phyloP scores from a whole-genome alignment of 2,888 invertebrate genomes.

The Quadriops clusia region DNA sequence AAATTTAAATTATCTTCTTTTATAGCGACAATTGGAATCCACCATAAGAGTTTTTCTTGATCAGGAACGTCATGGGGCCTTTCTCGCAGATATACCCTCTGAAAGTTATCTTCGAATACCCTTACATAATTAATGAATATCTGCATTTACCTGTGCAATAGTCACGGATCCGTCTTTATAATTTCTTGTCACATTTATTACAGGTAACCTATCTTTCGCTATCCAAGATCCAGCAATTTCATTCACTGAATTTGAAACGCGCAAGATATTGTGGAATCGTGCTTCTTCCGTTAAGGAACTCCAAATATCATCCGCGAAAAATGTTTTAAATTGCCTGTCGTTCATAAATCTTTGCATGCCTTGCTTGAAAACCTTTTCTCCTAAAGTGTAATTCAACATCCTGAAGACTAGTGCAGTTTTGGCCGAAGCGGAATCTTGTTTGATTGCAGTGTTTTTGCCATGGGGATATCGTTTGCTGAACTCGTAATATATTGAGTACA shows the following conservation, averaged over 20 bases:
- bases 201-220: conserved; percentile 64
- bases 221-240: conserved; percentile 75
- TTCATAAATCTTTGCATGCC: conserved; percentile 60
- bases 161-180: conserved; percentile 50
- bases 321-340: conserved; percentile 58
- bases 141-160: conserved; percentile 47
- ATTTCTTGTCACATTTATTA: conserved; percentile 57
- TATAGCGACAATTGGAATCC: conserved; percentile 56
- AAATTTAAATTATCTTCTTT: conserved; percentile 49
- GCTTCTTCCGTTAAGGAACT: conserved; percentile 57
- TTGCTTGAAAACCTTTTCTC: conserved; percentile 60
- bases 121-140: background rate
- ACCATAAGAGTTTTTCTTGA: conserved; percentile 60
- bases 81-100: conserved; percentile 62
- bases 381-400: conserved; percentile 81
- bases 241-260: conserved; percentile 45
- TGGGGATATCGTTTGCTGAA: conserved; percentile 69
- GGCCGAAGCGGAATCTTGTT: conserved; percentile 59
- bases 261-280: conserved; percentile 45
- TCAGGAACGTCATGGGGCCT: conserved; percentile 61
- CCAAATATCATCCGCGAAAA: conserved; percentile 73
- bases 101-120: conserved; percentile 14
- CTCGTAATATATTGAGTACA: conserved; percentile 69
- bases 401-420: conserved; percentile 73
- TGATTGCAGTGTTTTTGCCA: conserved; percentile 63